Conservation (phyloP, 2,113 vertebrate species). For the Corydoras maculifer region DNA sequence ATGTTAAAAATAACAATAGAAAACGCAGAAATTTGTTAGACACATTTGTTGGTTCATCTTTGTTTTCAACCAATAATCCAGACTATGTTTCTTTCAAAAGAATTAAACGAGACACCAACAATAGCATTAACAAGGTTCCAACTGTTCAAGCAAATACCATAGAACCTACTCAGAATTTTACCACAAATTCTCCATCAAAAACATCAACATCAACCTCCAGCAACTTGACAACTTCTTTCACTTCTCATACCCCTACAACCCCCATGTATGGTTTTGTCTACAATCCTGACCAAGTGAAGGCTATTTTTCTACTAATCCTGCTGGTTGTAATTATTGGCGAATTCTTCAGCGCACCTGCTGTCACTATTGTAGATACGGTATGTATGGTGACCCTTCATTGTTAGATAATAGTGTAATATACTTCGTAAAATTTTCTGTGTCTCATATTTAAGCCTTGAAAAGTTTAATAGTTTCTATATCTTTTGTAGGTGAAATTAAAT, state of each 20-base stretch:
- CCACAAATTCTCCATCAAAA: slow-evolving; percentile 1
- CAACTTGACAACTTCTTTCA: slow-evolving; percentile 6
- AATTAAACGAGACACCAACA: slow-evolving; percentile 24
- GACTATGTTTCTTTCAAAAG: neutral
- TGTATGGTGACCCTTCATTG: neutral
- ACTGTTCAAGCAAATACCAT: neutral
- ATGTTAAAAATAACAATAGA: slow-evolving; percentile 31
- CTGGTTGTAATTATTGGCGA: slow-evolving; percentile 92
- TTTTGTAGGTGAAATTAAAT: too few relatives aligned
- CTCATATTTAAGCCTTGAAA: too few relatives aligned
- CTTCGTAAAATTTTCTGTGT: too few relatives aligned
- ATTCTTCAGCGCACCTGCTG: slow-evolving; percentile 94
- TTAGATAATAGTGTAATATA: too few relatives aligned
- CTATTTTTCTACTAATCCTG: slow-evolving; percentile 87
- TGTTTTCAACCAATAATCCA: neutral
- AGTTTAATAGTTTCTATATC: too few relatives aligned
- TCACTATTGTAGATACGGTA: slow-evolving; percentile 94
- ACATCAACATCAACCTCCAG: slow-evolving; percentile 1
- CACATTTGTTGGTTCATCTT: neutral
- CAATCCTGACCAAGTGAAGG: slow-evolving; percentile 79
- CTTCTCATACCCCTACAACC: slow-evolving; percentile 31
- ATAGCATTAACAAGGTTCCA: slow-evolving; percentile 17
- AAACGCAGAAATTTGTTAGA: slow-evolving; percentile 29
- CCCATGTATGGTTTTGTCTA: slow-evolving; percentile 51
- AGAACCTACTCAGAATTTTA: slow-evolving; percentile 2